Base-by-base conservation (phyloP, 2,797 vertebrate genomes). In the Peromyscus nudipes region DNA sequence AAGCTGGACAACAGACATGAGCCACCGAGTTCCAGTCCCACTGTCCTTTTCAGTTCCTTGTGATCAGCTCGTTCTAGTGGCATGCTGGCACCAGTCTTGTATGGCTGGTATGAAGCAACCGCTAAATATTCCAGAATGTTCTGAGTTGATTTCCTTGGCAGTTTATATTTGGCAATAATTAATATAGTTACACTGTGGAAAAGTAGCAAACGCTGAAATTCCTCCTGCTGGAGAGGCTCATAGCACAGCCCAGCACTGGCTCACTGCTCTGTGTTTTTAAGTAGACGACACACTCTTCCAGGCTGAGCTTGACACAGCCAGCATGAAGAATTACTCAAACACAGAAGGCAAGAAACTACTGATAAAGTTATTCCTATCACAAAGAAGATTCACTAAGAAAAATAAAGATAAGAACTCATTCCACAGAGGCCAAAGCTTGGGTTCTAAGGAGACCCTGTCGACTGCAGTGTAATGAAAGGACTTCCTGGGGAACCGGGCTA, bases 261-360 rank as follows among this genome's bases (percentile, higher is more conserved):
- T 83, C 31, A 4, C 4, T 49, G 21, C 84, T 96, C 64, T 40
- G 34, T 40, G 71, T 49, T 60, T 71, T 37, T 52, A 95, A 83
- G 86, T 23, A 71, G 79, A 89, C 55, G 71, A 94, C 76, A 89
- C n/a, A 37, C 37, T 82, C 52, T 67, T 91, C 11, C 57, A 83
- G 82, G 29, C 23, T 25, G 77, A 1, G 87, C 21, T 55, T 46
- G 73, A 60, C 49, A 86, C 86, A 92, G 79, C 46, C 95, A 95
- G 79, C 57, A 92, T n/a, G 40, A 77, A 57, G 21, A 80, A 64
- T 49, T 5, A 84, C 29, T 43, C 25, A 60, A 7, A 43, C 16
- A 2, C 0, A 75, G 73, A 27, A 62, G 81, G n/a, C 2, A 55
- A 55, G 43, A 85, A 49, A 65, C 77, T 31, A 31, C 14, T 9